Evolutionary conservation across 2,888 invertebrate genomes (phyloP).

Genomic region (Microctonus aethiopoides): DNA sequence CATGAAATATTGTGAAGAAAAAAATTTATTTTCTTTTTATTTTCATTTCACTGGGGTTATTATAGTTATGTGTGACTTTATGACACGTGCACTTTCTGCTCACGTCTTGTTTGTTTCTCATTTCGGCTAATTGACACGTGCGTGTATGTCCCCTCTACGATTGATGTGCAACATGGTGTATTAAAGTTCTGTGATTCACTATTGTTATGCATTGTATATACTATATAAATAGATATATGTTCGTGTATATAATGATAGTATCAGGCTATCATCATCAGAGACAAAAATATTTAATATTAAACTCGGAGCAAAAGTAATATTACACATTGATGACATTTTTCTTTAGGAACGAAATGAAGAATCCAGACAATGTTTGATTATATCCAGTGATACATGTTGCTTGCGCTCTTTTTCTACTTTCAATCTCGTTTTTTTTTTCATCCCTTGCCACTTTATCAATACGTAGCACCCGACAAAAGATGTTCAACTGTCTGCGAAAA

Average conservation of each 20-base stretch:
- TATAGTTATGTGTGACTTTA: constrained; percentile 22
- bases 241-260: background rate
- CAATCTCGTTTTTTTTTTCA: background rate
- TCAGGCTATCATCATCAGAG: background rate
- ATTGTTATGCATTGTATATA: background rate
- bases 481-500: constrained; percentile 24
- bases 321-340: constrained; percentile 11
- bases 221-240: background rate
- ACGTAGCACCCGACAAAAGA: constrained; percentile 18
- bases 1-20: background rate
- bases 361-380: constrained; percentile 14
- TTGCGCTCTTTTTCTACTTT: background rate
- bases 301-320: background rate
- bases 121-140: constrained; percentile 57
- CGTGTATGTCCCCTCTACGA: constrained; percentile 33
- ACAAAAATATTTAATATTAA: background rate
- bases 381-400: constrained; percentile 9
- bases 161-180: background rate
- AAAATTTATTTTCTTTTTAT: constrained; percentile 23
- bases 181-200: constrained; percentile 2
- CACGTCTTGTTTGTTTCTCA: constrained; percentile 47
- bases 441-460: constrained; percentile 14
- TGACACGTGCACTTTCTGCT: constrained; percentile 32
- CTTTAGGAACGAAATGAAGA: background rate
- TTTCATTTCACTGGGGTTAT: constrained; percentile 16